A percentile compares a stretch with the other conserved stretches of the same genome.
These are phyloP conservation scores for Lophochroa leadbeateri DNA, from an alignment of 2,113 vertebrate species.

Conservation along the genomic window DNA sequence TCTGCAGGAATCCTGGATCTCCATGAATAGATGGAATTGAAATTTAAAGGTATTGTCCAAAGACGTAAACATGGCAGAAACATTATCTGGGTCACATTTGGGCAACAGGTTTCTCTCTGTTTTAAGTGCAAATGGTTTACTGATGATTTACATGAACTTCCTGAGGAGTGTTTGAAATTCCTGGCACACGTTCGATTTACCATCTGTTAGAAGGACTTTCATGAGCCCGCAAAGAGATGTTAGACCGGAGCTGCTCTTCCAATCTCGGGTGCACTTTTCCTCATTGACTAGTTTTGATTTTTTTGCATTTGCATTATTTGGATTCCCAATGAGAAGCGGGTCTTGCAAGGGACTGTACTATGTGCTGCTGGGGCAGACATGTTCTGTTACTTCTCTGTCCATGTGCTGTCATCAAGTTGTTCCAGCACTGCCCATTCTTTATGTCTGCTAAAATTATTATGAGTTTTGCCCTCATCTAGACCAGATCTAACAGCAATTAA, in stretches of 20 bases:
- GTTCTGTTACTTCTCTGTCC: not conserved
- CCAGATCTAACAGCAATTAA: not conserved
- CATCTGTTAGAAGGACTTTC: conserved; percentile 64
- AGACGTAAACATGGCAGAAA: conserved; percentile 50
- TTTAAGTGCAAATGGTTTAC: conserved; percentile 65
- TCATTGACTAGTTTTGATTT: not conserved
- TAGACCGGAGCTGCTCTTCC: not conserved
- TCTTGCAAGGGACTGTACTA: not conserved
- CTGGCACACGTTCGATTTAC: conserved; percentile 16
- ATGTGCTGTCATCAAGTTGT: not conserved
- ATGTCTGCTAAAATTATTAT: not conserved
- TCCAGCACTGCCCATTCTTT: not conserved
- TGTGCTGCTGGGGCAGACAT: not conserved
- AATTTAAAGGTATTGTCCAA: conserved; percentile 9
- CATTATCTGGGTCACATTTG: conserved; percentile 62
- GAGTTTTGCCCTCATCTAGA: not conserved
- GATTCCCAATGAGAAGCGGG: not conserved
- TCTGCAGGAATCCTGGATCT: conserved; percentile 10
- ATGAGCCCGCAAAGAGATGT: conserved; percentile 23
- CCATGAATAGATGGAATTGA: not conserved
- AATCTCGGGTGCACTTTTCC: not conserved
- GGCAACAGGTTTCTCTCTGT: conserved; percentile 15
- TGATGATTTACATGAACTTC: conserved; percentile 61
- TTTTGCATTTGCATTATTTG: not conserved
- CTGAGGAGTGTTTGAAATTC: conserved; percentile 64